These are phyloP conservation scores for Odontamblyopus lacepedii DNA, from an alignment of 2,797 vertebrate genomes.

Conservation along the genomic window DNA sequence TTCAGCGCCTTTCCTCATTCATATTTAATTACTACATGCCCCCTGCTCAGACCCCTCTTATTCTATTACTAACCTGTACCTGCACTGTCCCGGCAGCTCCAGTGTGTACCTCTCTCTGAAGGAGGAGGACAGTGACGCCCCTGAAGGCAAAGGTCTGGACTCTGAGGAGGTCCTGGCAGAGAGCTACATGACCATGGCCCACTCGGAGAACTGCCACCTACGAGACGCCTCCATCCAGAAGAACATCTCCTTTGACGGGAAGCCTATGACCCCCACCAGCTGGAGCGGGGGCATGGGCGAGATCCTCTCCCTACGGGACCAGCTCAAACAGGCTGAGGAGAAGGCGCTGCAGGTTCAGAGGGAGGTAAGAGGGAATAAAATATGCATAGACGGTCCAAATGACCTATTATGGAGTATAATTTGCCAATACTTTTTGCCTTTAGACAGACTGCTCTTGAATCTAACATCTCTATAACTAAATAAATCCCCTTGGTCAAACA, in stretches of 20 bases:
- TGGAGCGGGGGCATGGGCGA: conserved; percentile 78
- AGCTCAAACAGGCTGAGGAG: conserved; percentile 82
- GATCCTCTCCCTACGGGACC: conserved; percentile 78
- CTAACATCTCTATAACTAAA: too few species aligned
- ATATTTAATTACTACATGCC: not conserved
- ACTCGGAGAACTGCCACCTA: conserved; percentile 69
- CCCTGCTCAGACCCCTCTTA: not conserved
- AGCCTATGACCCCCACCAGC: conserved; percentile 68
- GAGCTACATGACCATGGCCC: conserved; percentile 71
- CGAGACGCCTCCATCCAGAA: conserved; percentile 82
- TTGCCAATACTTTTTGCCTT: not conserved
- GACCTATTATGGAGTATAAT: too few species aligned
- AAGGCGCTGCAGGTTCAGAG: conserved; percentile 77
- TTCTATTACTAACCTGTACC: not conserved
- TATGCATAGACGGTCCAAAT: not conserved
- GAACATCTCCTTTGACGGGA: conserved; percentile 83
- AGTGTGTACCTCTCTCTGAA: conserved; percentile 74
- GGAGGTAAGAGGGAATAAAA: conserved; percentile 64
- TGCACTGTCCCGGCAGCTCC: conserved; percentile 59
- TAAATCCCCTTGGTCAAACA: too few species aligned
- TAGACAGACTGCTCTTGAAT: not conserved
- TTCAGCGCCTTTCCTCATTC: not conserved
- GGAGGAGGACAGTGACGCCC: conserved; percentile 66
- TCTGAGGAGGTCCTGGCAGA: conserved; percentile 60
- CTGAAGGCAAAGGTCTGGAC: conserved; percentile 45